Percentiles rank a stretch among this genome's conserved stretches.
Evolutionary conservation across 1,140 invertebrate genomes (phyloP).

Genomic region (Drosophila dunni): DNA sequence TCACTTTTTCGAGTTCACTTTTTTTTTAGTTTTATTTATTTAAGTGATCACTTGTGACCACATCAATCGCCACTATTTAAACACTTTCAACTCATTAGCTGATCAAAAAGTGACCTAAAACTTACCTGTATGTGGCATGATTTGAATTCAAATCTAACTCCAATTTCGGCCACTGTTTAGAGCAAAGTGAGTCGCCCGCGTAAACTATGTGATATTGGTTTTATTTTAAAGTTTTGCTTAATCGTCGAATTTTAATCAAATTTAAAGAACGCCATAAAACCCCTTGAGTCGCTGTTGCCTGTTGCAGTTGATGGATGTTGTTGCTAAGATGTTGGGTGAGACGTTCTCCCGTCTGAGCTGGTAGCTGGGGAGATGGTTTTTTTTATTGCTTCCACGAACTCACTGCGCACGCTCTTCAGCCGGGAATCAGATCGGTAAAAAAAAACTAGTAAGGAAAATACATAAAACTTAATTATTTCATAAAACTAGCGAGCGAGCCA

Average conservation of each 20-base stretch:
- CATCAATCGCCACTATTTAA: conserved; percentile 51
- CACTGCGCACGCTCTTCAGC: conserved; percentile 30
- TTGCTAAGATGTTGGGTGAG: conserved; percentile 32
- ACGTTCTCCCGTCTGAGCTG: conserved; percentile 34
- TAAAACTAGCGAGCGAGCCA: conserved; percentile 59
- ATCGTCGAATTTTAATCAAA: conserved; percentile 80
- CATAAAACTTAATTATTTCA: conserved; percentile 83
- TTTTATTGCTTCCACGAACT: conserved; percentile 80
- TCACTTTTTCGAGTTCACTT: conserved; percentile 20
- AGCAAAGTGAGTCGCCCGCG: conserved; percentile 42
- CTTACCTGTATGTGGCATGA: conserved; percentile 79
- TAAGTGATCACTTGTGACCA: conserved; percentile 22
- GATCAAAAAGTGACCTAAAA: conserved; percentile 23
- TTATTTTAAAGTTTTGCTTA: conserved; percentile 47
- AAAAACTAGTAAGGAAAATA: conserved; percentile 81
- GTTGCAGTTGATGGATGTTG: conserved; percentile 45
- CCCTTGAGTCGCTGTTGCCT: conserved; percentile 49
- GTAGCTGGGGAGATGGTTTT: conserved; percentile 43
- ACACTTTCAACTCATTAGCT: conserved; percentile 66
- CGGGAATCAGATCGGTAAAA: conserved; percentile 62
- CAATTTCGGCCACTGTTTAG: conserved; percentile 61
- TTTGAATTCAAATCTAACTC: conserved; percentile 36
- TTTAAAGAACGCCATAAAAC: conserved; percentile 73
- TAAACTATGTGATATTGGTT: conserved; percentile 61
- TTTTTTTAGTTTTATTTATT: conserved; percentile 18